These are phyloP conservation scores for Drosophila bunnanda DNA, from an alignment of 2,888 invertebrate species.

Conservation along the genomic window DNA sequence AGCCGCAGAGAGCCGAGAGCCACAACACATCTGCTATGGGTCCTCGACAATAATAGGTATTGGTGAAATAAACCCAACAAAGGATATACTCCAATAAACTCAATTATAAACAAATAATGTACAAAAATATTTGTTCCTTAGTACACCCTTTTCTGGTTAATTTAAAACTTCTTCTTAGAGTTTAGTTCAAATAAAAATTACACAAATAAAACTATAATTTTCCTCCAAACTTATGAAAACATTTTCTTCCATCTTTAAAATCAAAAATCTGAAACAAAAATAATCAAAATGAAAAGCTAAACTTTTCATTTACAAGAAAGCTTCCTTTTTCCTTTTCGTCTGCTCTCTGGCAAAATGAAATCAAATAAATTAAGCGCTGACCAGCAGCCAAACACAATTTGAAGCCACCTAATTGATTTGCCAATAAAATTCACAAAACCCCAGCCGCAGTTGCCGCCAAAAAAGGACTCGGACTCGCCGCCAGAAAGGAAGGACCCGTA, in stretches of 20 bases:
- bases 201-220: no score
- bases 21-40: slow-evolving; percentile 30
- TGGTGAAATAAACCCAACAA: neutral
- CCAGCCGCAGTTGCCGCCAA: slow-evolving; percentile 13
- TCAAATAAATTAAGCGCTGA: slow-evolving; percentile 37
- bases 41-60: slow-evolving; percentile 8
- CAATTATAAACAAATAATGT: neutral
- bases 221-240: no score
- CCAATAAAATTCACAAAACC: slow-evolving; percentile 59
- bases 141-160: neutral
- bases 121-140: rapidly evolving
- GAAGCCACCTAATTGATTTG: slow-evolving; percentile 70
- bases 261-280: neutral
- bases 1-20: slow-evolving; percentile 32
- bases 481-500: slow-evolving; percentile 33
- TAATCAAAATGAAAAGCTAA: slow-evolving; percentile 1
- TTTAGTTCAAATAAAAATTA: neutral
- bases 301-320: slow-evolving; percentile 11
- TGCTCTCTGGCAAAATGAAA: slow-evolving; percentile 24
- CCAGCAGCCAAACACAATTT: slow-evolving; percentile 37
- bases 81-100: neutral
- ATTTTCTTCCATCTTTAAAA: slow-evolving; percentile 11
- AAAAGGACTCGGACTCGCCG: slow-evolving; percentile 17
- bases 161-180: neutral
- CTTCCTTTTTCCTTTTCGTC: neutral